Evolutionary conservation across 1,140 invertebrate genomes (phyloP).

Genomic region (Leucophenga varia): DNA sequence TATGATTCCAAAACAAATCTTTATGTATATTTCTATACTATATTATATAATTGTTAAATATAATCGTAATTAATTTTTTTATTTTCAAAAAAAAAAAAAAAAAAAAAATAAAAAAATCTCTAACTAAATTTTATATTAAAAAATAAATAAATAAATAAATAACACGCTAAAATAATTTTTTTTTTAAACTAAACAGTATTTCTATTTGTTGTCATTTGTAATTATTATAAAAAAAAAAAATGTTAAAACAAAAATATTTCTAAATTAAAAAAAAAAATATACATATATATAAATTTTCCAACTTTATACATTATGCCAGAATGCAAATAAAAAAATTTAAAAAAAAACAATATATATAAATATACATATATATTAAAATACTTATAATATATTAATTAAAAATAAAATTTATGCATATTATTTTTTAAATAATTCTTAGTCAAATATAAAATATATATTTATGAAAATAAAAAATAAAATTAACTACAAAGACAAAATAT

Average conservation of each 20-base stretch:
- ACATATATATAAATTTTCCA: too few species aligned
- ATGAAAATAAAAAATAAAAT: too few species aligned
- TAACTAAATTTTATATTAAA: background rate
- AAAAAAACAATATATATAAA: conserved; percentile 15
- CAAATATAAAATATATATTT: conserved; percentile 13
- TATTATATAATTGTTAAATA: too few species aligned
- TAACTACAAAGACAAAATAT: conserved; percentile 16
- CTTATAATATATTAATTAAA: too few species aligned
- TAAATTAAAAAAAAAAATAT: too few species aligned
- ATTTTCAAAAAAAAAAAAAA: too few species aligned
- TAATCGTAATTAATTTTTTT: too few species aligned
- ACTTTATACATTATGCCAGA: too few species aligned
- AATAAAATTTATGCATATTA: conserved; percentile 21
- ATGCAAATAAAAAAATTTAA: conserved; percentile 1
- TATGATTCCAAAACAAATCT: too few species aligned
- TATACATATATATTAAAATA: conserved; percentile 21
- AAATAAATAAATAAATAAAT: background rate
- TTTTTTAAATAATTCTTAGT: too few species aligned
- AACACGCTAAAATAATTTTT: background rate
- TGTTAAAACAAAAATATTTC: background rate
- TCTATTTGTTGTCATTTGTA: background rate
- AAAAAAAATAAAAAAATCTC: background rate
- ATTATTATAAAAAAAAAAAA: background rate
- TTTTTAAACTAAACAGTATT: background rate
- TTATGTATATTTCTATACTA: too few species aligned